Evolutionary conservation across 2,888 invertebrate genomes (phyloP).

Genomic region (Meteorus cinctellus): DNA sequence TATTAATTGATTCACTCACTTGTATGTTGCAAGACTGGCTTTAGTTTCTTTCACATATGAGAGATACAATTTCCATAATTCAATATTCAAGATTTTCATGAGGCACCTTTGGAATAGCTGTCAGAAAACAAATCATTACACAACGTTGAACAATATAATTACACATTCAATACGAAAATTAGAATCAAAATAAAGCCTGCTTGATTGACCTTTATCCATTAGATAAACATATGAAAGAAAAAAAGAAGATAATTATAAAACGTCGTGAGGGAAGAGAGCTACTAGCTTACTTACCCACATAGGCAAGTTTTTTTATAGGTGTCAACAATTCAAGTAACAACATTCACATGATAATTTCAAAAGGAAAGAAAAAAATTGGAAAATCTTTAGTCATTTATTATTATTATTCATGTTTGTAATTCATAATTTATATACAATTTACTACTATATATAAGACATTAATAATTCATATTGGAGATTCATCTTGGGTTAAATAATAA

Average conservation of each 20-base stretch:
- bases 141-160: slow-evolving; percentile 45
- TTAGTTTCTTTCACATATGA: slow-evolving; percentile 99
- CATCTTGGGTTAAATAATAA: slow-evolving; percentile 68
- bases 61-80: slow-evolving; percentile 98
- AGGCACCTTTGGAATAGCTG: slow-evolving; percentile 98
- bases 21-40: slow-evolving; percentile 92
- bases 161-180: slow-evolving; percentile 51
- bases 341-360: slow-evolving; percentile 55
- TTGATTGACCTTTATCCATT: slow-evolving; percentile 36
- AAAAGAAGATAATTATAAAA: slow-evolving; percentile 21
- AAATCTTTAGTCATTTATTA: slow-evolving; percentile 54
- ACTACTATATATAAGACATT: slow-evolving; percentile 55
- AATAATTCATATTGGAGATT: slow-evolving; percentile 37
- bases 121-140: slow-evolving; percentile 67
- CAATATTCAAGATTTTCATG: slow-evolving; percentile 98
- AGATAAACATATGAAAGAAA: slow-evolving; percentile 49
- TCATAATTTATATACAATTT: slow-evolving; percentile 42
- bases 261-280: slow-evolving; percentile 45
- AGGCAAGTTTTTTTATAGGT: slow-evolving; percentile 56
- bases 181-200: slow-evolving; percentile 43
- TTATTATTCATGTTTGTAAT: slow-evolving; percentile 40
- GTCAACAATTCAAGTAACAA: slow-evolving; percentile 38
- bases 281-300: slow-evolving; percentile 67
- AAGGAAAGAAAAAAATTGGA: slow-evolving; percentile 50
- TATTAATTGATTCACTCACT: slow-evolving; percentile 78